Percentiles rank a stretch among this genome's conserved stretches.
These are phyloP conservation scores for Rotaria macrura DNA, from an alignment of 2,888 invertebrate genomes.

Conservation along the genomic window DNA sequence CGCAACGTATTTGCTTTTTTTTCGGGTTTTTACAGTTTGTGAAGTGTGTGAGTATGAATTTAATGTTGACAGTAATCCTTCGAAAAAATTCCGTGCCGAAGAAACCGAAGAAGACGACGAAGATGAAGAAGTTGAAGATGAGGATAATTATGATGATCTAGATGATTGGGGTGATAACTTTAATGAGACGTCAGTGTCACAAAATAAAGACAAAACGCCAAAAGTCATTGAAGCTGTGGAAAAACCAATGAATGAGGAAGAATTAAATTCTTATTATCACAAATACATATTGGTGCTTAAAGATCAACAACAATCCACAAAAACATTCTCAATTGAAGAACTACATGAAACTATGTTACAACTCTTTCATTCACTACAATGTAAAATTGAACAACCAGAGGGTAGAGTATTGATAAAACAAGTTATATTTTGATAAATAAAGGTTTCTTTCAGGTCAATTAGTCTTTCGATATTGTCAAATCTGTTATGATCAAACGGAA, in stretches of 20 bases:
- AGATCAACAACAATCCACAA: neutral
- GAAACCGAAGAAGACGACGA: neutral
- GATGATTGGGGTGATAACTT: neutral
- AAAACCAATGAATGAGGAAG: neutral
- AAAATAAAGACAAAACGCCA: neutral
- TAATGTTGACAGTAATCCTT: neutral
- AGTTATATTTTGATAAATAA: neutral
- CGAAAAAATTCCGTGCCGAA: neutral
- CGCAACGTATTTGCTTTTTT: neutral
- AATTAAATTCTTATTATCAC: neutral
- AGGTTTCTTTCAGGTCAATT: neutral
- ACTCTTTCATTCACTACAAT: neutral
- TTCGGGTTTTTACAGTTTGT: neutral
- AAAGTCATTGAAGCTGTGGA: neutral
- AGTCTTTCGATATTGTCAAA: neutral
- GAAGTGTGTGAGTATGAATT: neutral
- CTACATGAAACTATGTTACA: neutral
- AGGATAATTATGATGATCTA: neutral
- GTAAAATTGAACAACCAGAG: neutral
- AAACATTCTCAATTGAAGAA: neutral
- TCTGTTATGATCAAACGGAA: neutral
- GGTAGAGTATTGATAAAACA: neutral
- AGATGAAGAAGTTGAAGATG: neutral
- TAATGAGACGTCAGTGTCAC: neutral
- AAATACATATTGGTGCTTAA: neutral